Evolutionary conservation across 2,113 vertebrate genomes (phyloP).

Genomic region (Pimephales promelas): DNA sequence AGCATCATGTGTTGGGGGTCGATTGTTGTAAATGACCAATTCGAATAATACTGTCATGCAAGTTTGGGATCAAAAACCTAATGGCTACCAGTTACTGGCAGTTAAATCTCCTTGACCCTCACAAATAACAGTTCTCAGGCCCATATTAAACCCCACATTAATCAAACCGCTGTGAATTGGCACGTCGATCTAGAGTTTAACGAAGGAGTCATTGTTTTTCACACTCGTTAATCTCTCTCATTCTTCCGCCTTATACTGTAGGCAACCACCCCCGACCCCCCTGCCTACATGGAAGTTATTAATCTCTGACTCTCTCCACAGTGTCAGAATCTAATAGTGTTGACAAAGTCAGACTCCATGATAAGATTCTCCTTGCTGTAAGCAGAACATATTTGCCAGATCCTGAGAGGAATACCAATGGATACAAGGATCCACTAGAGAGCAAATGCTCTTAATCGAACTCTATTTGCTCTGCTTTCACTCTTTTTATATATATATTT

Average conservation of each 20-base stretch:
- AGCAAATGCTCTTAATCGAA: conserved; percentile 44
- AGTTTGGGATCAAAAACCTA: not conserved
- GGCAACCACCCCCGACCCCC: conserved; percentile 56
- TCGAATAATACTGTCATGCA: not conserved
- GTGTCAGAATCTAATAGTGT: conserved; percentile 71
- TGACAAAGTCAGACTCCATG: conserved; percentile 73
- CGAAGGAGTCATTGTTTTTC: conserved; percentile 71
- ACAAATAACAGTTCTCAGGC: conserved; percentile 8
- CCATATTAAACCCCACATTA: conserved; percentile 26
- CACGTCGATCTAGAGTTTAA: conserved; percentile 58
- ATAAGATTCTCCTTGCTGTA: conserved; percentile 76
- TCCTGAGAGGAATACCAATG: conserved; percentile 72
- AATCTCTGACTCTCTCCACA: conserved; percentile 67
- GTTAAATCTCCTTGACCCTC: conserved; percentile 14
- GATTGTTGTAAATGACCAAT: not conserved
- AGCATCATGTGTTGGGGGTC: not conserved
- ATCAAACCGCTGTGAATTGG: conserved; percentile 23
- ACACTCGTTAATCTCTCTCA: conserved; percentile 70
- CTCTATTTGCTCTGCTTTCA: conserved; percentile 44
- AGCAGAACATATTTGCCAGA: conserved; percentile 68
- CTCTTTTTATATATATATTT: conserved; percentile 18
- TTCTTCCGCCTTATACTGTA: conserved; percentile 54
- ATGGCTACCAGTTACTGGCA: not conserved
- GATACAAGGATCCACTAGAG: conserved; percentile 46
- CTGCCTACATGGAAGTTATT: conserved; percentile 69